Evolutionary conservation across 2,113 vertebrate genomes (phyloP).

Genomic region (Paraplagusia blochii): DNA sequence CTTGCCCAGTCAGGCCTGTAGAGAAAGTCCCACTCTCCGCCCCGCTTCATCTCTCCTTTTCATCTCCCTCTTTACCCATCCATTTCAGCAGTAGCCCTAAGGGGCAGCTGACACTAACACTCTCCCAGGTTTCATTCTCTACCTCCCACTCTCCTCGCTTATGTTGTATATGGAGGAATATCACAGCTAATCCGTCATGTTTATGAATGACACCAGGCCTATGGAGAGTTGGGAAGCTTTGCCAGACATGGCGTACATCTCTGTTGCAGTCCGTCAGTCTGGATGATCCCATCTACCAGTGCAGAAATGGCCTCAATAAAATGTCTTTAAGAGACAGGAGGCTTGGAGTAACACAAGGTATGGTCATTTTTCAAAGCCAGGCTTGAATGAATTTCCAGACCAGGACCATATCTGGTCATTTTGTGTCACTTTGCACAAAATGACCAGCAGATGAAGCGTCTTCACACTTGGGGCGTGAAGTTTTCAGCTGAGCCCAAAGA

Average conservation of each 20-base stretch:
- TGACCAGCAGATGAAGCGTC: constrained; percentile 1
- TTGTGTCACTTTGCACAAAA: neutral
- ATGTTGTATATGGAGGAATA: constrained; percentile 81
- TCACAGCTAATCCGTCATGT: constrained; percentile 84
- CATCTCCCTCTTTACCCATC: constrained; percentile 88
- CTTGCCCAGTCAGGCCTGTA: constrained; percentile 77
- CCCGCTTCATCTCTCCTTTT: constrained; percentile 86
- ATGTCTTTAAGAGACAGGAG: constrained; percentile 26
- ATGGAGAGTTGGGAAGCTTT: constrained; percentile 52
- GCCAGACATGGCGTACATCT: constrained; percentile 60
- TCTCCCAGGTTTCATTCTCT: constrained; percentile 57
- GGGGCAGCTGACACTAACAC: constrained; percentile 79
- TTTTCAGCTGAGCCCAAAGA: neutral
- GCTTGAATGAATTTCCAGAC: too few species aligned
- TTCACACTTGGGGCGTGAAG: neutral
- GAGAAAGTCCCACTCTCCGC: constrained; percentile 66
- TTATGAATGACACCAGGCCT: constrained; percentile 87
- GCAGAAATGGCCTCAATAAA: constrained; percentile 45
- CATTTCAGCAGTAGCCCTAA: constrained; percentile 82
- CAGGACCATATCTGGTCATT: constrained; percentile 8
- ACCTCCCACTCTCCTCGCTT: constrained; percentile 59
- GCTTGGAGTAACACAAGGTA: constrained; percentile 22
- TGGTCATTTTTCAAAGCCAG: constrained; percentile 15
- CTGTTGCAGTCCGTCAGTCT: constrained; percentile 58
- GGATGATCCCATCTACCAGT: constrained; percentile 59